Conservation (phyloP, 2,797 vertebrate species). For the Rhinichthys osculus region DNA sequence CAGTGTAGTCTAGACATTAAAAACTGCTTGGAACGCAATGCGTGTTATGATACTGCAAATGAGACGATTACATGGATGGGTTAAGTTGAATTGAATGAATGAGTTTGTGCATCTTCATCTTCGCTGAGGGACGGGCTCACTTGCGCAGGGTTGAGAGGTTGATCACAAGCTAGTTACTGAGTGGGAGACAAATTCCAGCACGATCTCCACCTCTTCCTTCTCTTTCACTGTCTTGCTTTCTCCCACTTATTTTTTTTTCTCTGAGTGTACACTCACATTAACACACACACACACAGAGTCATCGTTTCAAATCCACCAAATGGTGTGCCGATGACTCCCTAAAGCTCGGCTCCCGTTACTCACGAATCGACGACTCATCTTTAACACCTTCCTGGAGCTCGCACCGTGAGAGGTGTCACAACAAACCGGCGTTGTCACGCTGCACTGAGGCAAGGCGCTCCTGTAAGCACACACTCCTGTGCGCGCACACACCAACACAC, state of each 20-base stretch:
- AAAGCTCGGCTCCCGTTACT: constrained; percentile 64
- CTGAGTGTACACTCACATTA: constrained; percentile 44
- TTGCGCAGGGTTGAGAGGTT: constrained; percentile 47
- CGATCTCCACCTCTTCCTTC: constrained; percentile 63
- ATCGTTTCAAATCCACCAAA: constrained; percentile 66
- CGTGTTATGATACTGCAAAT: background rate
- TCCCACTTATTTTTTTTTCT: constrained; percentile 49
- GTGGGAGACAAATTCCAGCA: constrained; percentile 67
- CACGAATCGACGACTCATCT: constrained; percentile 66
- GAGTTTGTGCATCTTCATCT: constrained; percentile 45
- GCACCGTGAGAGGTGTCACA: constrained; percentile 75
- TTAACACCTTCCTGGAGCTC: constrained; percentile 75
- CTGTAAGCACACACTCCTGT: constrained; percentile 59
- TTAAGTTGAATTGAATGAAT: constrained; percentile 18
- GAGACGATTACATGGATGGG: too few relatives aligned
- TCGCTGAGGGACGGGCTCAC: constrained; percentile 29
- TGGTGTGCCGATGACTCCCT: constrained; percentile 67
- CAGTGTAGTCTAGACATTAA: background rate
- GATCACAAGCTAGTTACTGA: constrained; percentile 55
- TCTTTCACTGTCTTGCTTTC: constrained; percentile 51
- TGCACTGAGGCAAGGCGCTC: constrained; percentile 65
- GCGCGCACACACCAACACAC: constrained; percentile 58
- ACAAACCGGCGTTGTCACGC: constrained; percentile 77
- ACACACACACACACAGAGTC: constrained; percentile 58
- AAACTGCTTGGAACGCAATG: background rate